phyloP scores from a whole-genome alignment of 64 coral and sea anemone genomes.

The Actinia tenebrosa region DNA sequence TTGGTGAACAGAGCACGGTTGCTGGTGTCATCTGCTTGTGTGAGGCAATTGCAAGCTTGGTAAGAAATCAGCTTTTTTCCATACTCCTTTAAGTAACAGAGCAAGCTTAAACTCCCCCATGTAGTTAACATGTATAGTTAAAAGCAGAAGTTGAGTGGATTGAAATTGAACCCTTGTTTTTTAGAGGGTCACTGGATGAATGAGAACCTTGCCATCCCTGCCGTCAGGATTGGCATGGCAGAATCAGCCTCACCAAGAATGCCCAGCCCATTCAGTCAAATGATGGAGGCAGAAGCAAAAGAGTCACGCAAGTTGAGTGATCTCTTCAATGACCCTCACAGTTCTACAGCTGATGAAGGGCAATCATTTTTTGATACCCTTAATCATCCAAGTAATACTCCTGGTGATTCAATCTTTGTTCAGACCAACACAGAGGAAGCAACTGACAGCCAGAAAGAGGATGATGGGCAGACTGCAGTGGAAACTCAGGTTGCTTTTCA shows the following conservation, averaged over 20 bases:
- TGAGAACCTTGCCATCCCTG: slow-evolving; percentile 15
- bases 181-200: slow-evolving; percentile 65
- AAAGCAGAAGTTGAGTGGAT: neutral
- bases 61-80: no score
- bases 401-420: neutral
- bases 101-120: no score
- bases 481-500: neutral
- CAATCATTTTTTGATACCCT: slow-evolving; percentile 18
- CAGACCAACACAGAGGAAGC: neutral
- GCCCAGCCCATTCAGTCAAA: slow-evolving; percentile 8
- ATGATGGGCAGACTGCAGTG: neutral
- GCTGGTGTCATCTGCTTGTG: no score
- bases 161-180: neutral
- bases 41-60: no score
- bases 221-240: neutral
- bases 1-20: no score
- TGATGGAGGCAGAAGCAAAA: neutral
- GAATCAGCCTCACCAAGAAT: slow-evolving; percentile 14
- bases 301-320: slow-evolving; percentile 14
- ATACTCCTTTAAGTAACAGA: no score
- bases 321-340: neutral
- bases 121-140: no score
- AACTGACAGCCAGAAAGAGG: neutral
- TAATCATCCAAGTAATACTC: neutral
- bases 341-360: neutral